phyloP scores from a whole-genome alignment of 2,888 invertebrate genomes.

The Tromatobia lineatoria region DNA sequence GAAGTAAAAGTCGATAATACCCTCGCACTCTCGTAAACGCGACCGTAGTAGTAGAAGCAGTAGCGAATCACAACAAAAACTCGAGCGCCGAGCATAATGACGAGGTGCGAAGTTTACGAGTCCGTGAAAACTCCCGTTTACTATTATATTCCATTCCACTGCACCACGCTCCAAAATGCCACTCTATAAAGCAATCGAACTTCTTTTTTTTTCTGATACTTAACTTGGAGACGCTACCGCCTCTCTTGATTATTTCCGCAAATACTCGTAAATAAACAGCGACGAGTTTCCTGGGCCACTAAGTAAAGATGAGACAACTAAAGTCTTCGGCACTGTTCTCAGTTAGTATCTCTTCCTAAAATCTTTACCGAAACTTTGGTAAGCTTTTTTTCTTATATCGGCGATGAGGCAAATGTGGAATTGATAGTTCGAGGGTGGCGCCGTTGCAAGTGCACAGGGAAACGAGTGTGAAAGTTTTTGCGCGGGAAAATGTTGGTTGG shows the following conservation, averaged over 20 bases:
- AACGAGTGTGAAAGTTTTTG: neutral
- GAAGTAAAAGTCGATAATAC: constrained; percentile 50
- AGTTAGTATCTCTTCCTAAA: neutral
- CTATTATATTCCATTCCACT: constrained; percentile 67
- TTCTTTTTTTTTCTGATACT: too few species aligned
- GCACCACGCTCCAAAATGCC: constrained; percentile 32
- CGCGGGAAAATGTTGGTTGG: constrained; percentile 11
- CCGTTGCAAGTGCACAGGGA: neutral
- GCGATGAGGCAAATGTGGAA: neutral
- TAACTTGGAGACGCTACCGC: too few species aligned
- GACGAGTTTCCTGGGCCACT: neutral
- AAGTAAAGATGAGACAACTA: too few species aligned
- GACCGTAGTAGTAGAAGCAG: neutral
- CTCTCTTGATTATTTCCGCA: too few species aligned
- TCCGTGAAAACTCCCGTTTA: constrained; percentile 41
- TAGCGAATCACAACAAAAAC: constrained; percentile 42
- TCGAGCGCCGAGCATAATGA: constrained; percentile 56
- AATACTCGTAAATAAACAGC: too few species aligned
- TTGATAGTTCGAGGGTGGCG: neutral
- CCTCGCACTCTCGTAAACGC: constrained; percentile 43
- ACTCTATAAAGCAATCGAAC: neutral
- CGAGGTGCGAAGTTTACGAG: constrained; percentile 22
- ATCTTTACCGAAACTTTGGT: neutral
- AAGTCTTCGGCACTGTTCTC: neutral
- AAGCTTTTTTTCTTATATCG: neutral